Percentiles rank a stretch among this genome's conserved stretches.
phyloP scores from a whole-genome alignment of 2,113 vertebrate genomes.

The Lepisosteus osseus region DNA sequence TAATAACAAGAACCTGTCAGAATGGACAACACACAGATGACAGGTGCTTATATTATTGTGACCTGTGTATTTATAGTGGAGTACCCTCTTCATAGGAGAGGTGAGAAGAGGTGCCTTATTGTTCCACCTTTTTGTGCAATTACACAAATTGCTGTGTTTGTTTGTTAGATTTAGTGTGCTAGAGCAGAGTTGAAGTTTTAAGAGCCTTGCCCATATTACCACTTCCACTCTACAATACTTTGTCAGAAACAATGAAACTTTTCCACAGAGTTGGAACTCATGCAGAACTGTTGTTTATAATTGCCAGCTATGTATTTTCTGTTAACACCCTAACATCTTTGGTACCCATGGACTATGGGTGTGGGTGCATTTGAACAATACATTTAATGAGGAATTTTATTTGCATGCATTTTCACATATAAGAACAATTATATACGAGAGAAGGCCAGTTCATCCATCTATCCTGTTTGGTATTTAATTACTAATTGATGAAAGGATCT shows the following conservation, averaged over 20 bases:
- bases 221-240: neutral
- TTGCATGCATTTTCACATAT: no score
- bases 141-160: neutral
- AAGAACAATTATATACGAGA: no score
- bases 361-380: no score
- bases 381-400: no score
- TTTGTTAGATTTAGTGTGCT: neutral
- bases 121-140: neutral
- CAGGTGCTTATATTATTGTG: conserved; percentile 16
- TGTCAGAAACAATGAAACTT: neutral
- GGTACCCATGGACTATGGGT: no score
- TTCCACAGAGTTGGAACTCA: no score
- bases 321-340: no score
- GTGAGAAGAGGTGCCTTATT: neutral
- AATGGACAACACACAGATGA: conserved; percentile 33
- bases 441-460: no score
- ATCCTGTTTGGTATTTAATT: no score
- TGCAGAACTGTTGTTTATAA: no score
- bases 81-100: neutral
- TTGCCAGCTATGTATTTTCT: no score
- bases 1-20: conserved; percentile 38
- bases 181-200: neutral
- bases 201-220: neutral
- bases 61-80: neutral
- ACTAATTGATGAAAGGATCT: no score